Base-by-base conservation (phyloP, 2,797 vertebrate species). In the Melanotaenia boesemani region DNA sequence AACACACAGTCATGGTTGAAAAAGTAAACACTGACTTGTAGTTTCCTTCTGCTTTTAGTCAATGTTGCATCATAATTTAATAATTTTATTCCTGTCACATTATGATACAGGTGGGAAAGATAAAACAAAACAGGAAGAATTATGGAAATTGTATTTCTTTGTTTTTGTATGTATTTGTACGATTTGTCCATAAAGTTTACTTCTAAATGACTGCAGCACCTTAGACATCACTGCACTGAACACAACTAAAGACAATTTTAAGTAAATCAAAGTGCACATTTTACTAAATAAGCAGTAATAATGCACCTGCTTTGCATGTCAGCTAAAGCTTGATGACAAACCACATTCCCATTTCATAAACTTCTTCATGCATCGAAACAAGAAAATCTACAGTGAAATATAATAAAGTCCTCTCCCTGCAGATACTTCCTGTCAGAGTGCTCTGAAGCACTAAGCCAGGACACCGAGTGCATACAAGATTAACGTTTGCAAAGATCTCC, bases 401-500 rank as follows among this genome's bases (percentile, higher is more conserved):
- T 81, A 63, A 88, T 90, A 54, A 90, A 81, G 84, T 75, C 55
- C 18, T 80, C 62, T 70, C 63, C 34, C 5, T 39, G 70, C 73
- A 80, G 61, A 82, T 82, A 77, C 63, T 67, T 84, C 48, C 77
- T 85, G 85, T 87, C 88, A 90, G 76, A 55, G 59, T 57, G 79
- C 59, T 86, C 77, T 86, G 74, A 84, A 80, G 85, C 81, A 70
- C 26, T 56, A 80, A 72, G 70, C 57, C 66, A 48, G 67, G 18
- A 48, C 48, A 37, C 55, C 16, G n/a, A 81, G 72, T 37, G 66
- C 48, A 67, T 48, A 84, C 79, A 76, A 74, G 84, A 91, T 88
- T 82, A 82, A 75, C 80, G 79, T 79, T 86, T 72, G 63, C 73
- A 83, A 86, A 87, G 77, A 87, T 89, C 84, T 90, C 70, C 50